Evolutionary conservation across 2,797 vertebrate species (phyloP), one percentile per base, ranked within the genome.

Genomic region (Podarcis siculus): DNA sequence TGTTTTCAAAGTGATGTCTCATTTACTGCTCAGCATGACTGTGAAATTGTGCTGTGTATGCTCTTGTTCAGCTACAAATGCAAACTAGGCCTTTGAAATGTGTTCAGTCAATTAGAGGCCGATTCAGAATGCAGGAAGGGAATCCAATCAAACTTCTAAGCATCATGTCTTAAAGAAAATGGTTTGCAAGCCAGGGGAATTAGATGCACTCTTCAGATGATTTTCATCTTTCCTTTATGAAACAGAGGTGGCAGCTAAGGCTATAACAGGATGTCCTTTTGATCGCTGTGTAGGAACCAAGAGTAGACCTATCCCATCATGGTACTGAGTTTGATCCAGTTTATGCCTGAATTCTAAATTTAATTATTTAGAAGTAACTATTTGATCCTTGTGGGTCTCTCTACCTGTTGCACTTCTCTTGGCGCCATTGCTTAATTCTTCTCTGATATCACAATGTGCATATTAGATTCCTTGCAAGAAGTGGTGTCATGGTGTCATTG

Each of bases 111-210:
- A 19, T 85, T 75, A 86, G 9, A 83, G 86, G 76, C 85, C 5
- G 82, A 1, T 61, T 89, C 13, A 75, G 39, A 35, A 30, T 25
- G 49, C 49, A 8, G 37, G 67, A 35, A 81, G 67, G 21, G 58
- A 79, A 87, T 86, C 66, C 37, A 76, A 73, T 79, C 89, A 27
- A 1, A 3, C 35, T 0, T 77, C 73, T 72, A 1, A 90, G 73
- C 61, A n/a, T 80, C 83, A 85, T n/a, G 10, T 76, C 72, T 49
- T 86, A 58, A 91, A 90, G 69, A 90, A 37, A 39, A 75, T 90
- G 1, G 10, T n/a, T 81, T 86, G 32, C 49, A 21, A 3, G 79
- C 25, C 6, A 89, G 85, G 55, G 5, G 30, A 80, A 39, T 82
- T 88, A 83, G 10, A 1, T 71, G 3, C 61, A 32, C 61, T 86